A percentile compares a stretch with the other conserved stretches of the same genome.
Evolutionary conservation across 2,797 vertebrate species (phyloP).

Genomic region (Echiichthys vipera): DNA sequence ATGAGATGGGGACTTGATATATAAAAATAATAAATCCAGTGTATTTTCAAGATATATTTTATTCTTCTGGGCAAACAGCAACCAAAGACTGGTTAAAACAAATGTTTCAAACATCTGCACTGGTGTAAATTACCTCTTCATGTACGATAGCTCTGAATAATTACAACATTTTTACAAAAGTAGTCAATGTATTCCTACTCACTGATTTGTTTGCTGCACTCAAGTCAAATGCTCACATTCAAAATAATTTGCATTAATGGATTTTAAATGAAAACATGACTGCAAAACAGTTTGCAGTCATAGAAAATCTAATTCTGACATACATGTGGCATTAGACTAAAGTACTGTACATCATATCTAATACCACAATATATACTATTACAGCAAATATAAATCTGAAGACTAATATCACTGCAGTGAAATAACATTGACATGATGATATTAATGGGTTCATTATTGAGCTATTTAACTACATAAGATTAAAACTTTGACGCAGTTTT

Average conservation of each 20-base stretch:
- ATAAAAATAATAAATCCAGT: neutral
- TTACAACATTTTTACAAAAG: neutral
- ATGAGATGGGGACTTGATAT: neutral
- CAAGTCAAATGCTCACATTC: neutral
- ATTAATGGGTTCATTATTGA: neutral
- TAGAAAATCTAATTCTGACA: neutral
- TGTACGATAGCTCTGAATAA: neutral
- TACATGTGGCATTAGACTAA: neutral
- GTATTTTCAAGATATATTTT: neutral
- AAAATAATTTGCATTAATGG: neutral
- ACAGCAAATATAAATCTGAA: neutral
- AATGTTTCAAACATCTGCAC: neutral
- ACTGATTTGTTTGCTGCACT: neutral
- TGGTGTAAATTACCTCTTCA: neutral
- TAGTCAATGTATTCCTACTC: neutral
- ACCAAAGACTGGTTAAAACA: too few relatives aligned
- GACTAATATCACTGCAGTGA: neutral
- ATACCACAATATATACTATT: neutral
- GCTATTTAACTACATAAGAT: neutral
- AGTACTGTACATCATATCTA: neutral
- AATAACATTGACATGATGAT: neutral
- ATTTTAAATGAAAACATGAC: too few relatives aligned
- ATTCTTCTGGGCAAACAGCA: too few relatives aligned
- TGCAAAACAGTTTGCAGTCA: neutral
- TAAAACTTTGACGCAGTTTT: neutral